These are phyloP conservation scores for Drosophila guanche DNA, from an alignment of 1,140 invertebrate species.

Conservation along the genomic window DNA sequence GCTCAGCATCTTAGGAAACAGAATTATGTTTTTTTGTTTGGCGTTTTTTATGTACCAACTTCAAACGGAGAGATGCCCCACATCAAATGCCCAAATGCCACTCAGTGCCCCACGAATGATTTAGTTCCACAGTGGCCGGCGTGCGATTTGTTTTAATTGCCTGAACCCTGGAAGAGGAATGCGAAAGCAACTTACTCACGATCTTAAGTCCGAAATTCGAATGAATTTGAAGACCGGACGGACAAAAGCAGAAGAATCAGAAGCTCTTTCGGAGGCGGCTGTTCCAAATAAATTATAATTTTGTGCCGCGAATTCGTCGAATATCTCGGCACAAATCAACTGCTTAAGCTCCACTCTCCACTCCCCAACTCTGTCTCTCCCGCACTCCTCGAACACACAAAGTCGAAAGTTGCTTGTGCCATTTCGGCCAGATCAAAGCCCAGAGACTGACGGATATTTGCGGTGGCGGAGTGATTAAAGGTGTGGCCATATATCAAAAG, in stretches of 20 bases:
- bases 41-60: conserved; percentile 22
- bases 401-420: conserved; percentile 59
- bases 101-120: conserved; percentile 40
- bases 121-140: conserved; percentile 48
- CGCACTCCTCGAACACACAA: conserved; percentile 10
- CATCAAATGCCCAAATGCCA: conserved; percentile 40
- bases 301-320: conserved; percentile 67
- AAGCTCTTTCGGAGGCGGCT: conserved; percentile 55
- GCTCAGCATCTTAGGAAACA: conserved; percentile 45
- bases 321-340: conserved; percentile 78
- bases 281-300: conserved; percentile 82
- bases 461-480: conserved; percentile 80
- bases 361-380: conserved; percentile 2
- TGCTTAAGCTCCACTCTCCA: conserved; percentile 54
- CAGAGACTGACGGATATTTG: conserved; percentile 50
- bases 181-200: conserved; percentile 66
- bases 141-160: conserved; percentile 72
- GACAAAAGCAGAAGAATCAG: conserved; percentile 67
- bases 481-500: conserved; percentile 78
- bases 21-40: too few species aligned
- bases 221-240: conserved; percentile 56
- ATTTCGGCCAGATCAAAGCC: conserved; percentile 75
- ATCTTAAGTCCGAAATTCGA: conserved; percentile 69
- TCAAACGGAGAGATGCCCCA: conserved; percentile 50
- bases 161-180: conserved; percentile 46